A percentile compares a stretch with the other conserved stretches of the same genome.
phyloP scores from a whole-genome alignment of 1,140 invertebrate genomes.

The Oryctes rhinoceros region DNA sequence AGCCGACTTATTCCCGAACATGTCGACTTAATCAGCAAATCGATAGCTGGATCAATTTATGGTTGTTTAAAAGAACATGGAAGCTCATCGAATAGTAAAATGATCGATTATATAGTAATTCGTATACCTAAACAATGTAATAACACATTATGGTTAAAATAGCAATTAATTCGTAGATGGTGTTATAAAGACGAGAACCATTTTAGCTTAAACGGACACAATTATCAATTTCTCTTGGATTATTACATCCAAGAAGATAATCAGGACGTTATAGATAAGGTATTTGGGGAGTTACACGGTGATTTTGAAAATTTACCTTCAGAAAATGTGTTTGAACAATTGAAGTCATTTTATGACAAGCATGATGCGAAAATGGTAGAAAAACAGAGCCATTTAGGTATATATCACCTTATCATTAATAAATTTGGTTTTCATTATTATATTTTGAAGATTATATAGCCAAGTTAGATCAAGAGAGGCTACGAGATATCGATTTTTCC shows the following conservation, averaged over 20 bases:
- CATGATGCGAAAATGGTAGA: conserved; percentile 9
- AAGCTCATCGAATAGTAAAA: neutral
- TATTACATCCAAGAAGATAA: neutral
- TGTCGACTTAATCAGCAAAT: conserved; percentile 35
- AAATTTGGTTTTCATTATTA: neutral
- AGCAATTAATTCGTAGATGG: conserved; percentile 40
- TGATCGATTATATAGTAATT: conserved; percentile 29
- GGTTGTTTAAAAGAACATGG: conserved; percentile 8
- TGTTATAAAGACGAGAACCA: conserved; percentile 21
- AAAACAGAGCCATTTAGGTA: neutral
- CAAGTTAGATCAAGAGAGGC: neutral
- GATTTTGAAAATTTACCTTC: conserved; percentile 9
- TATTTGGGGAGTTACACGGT: neutral
- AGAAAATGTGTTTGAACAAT: neutral
- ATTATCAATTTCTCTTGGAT: conserved; percentile 14
- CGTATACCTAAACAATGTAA: neutral
- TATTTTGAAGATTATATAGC: neutral
- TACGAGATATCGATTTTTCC: neutral
- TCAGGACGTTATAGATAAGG: neutral
- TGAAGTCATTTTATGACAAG: conserved; percentile 13
- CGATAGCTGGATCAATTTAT: neutral
- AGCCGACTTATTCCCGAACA: conserved; percentile 42
- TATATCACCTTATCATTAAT: neutral
- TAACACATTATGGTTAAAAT: too few species aligned
- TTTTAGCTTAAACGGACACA: neutral